These are phyloP conservation scores for Sitophilus oryzae DNA, from an alignment of 1,140 invertebrate genomes.

Conservation along the genomic window DNA sequence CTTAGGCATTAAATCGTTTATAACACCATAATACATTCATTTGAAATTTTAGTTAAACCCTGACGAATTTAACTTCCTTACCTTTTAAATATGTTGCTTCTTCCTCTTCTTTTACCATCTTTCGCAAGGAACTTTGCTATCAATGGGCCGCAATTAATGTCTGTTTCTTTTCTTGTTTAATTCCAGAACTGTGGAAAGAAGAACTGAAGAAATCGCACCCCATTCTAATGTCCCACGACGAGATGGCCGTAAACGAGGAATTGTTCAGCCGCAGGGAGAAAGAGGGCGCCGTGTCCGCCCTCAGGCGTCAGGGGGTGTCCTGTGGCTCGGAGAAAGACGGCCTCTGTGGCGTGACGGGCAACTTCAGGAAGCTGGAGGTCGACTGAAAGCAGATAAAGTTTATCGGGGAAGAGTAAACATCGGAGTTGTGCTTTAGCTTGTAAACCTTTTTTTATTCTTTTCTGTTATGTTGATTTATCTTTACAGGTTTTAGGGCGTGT, in stretches of 20 bases:
- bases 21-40: no score
- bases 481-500: no score
- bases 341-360: conserved; percentile 64
- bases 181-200: conserved; percentile 45
- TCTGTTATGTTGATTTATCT: no score
- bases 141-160: conserved; percentile 10
- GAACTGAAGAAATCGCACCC: conserved; percentile 48
- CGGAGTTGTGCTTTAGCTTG: no score
- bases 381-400: no score
- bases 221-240: conserved; percentile 47
- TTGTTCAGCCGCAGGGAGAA: conserved; percentile 47
- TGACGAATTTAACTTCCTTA: no score
- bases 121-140: conserved; percentile 1
- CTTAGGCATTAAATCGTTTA: no score
- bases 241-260: conserved; percentile 49
- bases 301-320: conserved; percentile 49
- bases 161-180: conserved; percentile 16
- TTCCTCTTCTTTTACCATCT: background rate
- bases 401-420: no score
- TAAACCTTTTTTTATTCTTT: no score
- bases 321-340: conserved; percentile 56
- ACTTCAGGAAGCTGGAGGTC: conserved; percentile 73
- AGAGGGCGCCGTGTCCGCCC: conserved; percentile 65
- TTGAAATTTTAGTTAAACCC: no score
- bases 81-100: background rate